Base-by-base conservation (phyloP, 1,140 invertebrate genomes). In the Chironomus tepperi region DNA sequence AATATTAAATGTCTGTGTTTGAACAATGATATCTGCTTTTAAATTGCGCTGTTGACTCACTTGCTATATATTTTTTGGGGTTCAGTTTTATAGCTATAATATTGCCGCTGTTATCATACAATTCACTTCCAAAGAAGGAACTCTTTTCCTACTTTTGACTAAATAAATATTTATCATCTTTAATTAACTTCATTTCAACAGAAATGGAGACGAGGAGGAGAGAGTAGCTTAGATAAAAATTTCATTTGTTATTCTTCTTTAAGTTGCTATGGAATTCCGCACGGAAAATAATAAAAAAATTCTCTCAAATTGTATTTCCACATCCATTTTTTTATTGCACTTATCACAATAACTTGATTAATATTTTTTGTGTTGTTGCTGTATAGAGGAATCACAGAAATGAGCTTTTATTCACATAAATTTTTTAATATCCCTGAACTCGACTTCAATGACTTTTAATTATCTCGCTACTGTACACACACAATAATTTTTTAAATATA, bases 341-440 rank as follows among this genome's bases (percentile, higher is more conserved):
- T 34, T 34, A 34, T 34, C 24, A 34, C 24, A 34, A 34, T 34
- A 34, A 34, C 24, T 34, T 34, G 24, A 34, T 34, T 34, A 34
- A 34, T 34, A 2, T 34, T 34, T 34, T 34, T 34, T 57, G 10
- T 57, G 3, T 57, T 57, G 24, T 57, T 57, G 8, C 9, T 15
- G 12, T 57, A n/a, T 57, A 57, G 47, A 70, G 65, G 18, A 70
- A 70, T 70, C 65, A 70, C 65, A 70, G 65, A 70, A 70, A 70
- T 21, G 65, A 70, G 16, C 19, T 70, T 19, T 34, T 70, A 21
- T 19, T 19, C 16, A 70, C 65, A 70, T 57, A 57, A 57, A 57
- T 57, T 18, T 70, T 70, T 70, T 19, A 70, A 70, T 12, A 57
- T 70, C 65, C 65, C 65, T 70, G 65, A 70, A 70, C 19, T 57